A percentile compares a stretch with the other conserved stretches of the same genome.
Conservation (phyloP, 2,888 invertebrate species). For the Pammene aurita region DNA sequence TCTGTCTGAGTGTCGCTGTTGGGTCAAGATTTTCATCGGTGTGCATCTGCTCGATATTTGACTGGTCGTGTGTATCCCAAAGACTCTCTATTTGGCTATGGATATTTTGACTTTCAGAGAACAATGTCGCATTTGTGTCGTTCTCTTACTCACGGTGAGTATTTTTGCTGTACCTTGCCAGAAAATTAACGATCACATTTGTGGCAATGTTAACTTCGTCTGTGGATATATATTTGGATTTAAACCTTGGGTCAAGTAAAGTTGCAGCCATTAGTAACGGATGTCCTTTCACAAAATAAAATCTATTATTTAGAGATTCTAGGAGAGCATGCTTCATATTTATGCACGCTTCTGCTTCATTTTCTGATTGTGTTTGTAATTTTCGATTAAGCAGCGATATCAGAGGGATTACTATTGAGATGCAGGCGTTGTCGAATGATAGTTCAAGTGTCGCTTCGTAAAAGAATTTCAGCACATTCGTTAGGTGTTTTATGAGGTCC, state of each 20-base stretch:
- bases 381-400: slow-evolving; percentile 39
- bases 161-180: no score
- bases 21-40: no score
- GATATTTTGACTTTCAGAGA: slow-evolving; percentile 12
- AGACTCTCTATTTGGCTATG: slow-evolving; percentile 13
- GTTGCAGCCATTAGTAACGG: slow-evolving; percentile 37
- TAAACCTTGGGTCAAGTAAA: slow-evolving; percentile 9
- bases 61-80: slow-evolving; percentile 16
- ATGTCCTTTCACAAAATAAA: slow-evolving; percentile 34
- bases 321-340: slow-evolving; percentile 12
- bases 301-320: slow-evolving; percentile 8
- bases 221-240: slow-evolving; percentile 3
- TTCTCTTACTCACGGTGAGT: neutral
- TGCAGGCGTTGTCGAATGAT: slow-evolving; percentile 41
- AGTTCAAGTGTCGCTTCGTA: slow-evolving; percentile 43
- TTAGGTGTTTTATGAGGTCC: slow-evolving; percentile 41
- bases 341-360: slow-evolving; percentile 34
- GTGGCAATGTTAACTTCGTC: slow-evolving; percentile 10
- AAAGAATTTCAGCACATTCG: slow-evolving; percentile 38
- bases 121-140: slow-evolving; percentile 12
- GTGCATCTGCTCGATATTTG: slow-evolving; percentile 10
- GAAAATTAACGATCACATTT: slow-evolving; percentile 1
- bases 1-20: no score
- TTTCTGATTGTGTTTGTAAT: slow-evolving; percentile 32
- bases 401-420: slow-evolving; percentile 39